Evolutionary conservation across 2,113 vertebrate species (phyloP).

Genomic region (Cromileptes altivelis): DNA sequence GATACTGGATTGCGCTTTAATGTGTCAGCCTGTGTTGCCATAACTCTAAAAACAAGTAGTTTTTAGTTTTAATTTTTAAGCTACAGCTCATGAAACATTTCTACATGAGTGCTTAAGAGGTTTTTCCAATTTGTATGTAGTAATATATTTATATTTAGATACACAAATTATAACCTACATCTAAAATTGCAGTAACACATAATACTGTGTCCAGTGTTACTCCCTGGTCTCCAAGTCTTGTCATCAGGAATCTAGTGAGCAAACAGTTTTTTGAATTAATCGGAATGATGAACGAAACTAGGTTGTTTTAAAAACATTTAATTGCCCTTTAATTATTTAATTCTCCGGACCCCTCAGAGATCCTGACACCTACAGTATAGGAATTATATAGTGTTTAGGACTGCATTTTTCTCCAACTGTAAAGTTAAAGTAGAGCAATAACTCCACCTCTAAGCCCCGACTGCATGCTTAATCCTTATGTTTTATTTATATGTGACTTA

Average conservation of each 20-base stretch:
- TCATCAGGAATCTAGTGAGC: background rate
- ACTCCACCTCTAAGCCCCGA: conserved; percentile 42
- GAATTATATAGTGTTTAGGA: conserved; percentile 8
- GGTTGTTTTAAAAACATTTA: background rate
- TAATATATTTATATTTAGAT: background rate
- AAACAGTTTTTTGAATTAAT: background rate
- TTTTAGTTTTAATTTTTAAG: conserved; percentile 7
- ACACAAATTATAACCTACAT: background rate
- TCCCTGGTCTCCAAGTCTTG: background rate
- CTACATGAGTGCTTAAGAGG: background rate
- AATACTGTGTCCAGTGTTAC: background rate
- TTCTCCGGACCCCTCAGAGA: conserved; percentile 1
- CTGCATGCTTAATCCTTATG: conserved; percentile 64
- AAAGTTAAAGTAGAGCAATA: conserved; percentile 54
- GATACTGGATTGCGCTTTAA: background rate
- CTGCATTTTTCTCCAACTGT: conserved; percentile 34
- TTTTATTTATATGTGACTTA: conserved; percentile 73
- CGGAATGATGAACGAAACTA: background rate
- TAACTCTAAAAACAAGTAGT: background rate
- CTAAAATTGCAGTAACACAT: background rate
- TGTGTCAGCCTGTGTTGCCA: background rate
- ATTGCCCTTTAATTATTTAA: conserved; percentile 7
- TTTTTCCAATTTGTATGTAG: background rate
- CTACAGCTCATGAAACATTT: background rate
- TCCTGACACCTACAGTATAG: background rate